phyloP scores from a whole-genome alignment of 1,140 invertebrate genomes.

The Radopholus similis region DNA sequence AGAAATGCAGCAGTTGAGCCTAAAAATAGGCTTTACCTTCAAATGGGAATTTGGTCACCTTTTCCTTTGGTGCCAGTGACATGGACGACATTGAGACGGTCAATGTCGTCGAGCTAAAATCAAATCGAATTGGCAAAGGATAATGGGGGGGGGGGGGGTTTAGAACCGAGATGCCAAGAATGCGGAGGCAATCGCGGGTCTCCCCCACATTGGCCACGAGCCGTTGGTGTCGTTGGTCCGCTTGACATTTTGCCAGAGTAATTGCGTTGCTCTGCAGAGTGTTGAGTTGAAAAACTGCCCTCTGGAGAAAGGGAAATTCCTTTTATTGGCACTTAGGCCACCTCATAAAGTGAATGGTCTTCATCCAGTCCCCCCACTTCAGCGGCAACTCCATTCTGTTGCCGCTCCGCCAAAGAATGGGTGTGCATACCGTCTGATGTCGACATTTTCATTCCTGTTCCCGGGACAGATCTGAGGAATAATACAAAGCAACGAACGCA shows the following conservation, averaged over 20 bases:
- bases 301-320: neutral
- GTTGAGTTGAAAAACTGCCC: conserved; percentile 24
- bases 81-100: conserved; percentile 78
- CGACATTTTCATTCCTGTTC: no score
- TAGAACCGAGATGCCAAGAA: conserved; percentile 17
- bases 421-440: no score
- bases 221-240: conserved; percentile 1
- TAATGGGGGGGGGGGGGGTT: no score
- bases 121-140: neutral
- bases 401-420: no score
- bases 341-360: neutral
- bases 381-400: no score
- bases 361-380: no score
- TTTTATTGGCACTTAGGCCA: neutral
- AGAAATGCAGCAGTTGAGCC: conserved; percentile 84
- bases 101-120: conserved; percentile 58
- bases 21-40: neutral
- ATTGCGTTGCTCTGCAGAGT: conserved; percentile 32
- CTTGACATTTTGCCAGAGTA: conserved; percentile 1
- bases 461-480: no score
- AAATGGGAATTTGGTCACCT: conserved; percentile 42
- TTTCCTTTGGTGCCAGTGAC: conserved; percentile 91
- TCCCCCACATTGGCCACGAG: conserved; percentile 13
- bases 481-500: no score
- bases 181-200: conserved; percentile 9